These are phyloP conservation scores for Mohoua ochrocephala DNA, from an alignment of 2,113 vertebrate genomes.

Conservation along the genomic window DNA sequence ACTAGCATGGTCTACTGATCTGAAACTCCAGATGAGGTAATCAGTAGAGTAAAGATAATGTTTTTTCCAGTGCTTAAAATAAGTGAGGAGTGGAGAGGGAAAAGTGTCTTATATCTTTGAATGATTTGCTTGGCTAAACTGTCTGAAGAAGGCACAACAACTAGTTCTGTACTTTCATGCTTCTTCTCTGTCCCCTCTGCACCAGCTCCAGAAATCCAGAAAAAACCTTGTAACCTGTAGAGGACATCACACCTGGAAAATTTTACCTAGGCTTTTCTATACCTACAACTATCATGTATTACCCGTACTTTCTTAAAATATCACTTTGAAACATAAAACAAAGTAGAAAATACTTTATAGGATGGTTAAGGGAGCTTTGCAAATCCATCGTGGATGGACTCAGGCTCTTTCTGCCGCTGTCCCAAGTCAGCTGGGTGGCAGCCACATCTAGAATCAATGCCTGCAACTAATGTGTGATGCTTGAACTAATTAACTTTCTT, in stretches of 20 bases:
- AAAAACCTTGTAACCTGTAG: background rate
- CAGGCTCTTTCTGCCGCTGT: background rate
- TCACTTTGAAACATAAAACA: background rate
- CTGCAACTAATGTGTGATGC: background rate
- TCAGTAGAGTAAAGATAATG: background rate
- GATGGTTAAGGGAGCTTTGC: background rate
- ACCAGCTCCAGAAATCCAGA: background rate
- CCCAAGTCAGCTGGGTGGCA: background rate
- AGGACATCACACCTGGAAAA: background rate
- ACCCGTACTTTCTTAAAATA: background rate
- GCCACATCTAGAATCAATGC: background rate
- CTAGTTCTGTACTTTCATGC: background rate
- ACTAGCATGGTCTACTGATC: background rate
- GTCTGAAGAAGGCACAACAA: background rate
- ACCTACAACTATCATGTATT: background rate
- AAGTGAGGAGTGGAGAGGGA: background rate
- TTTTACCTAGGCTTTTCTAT: background rate
- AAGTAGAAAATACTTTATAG: background rate
- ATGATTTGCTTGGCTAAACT: background rate
- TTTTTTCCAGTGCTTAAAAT: background rate
- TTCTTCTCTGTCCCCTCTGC: background rate
- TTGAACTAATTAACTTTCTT: background rate
- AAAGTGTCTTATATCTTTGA: background rate
- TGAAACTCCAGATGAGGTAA: background rate
- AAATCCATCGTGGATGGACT: background rate